Evolutionary conservation across 2,888 invertebrate species (phyloP), one percentile per base, ranked within the genome.

Genomic region (Erynnis tages): DNA sequence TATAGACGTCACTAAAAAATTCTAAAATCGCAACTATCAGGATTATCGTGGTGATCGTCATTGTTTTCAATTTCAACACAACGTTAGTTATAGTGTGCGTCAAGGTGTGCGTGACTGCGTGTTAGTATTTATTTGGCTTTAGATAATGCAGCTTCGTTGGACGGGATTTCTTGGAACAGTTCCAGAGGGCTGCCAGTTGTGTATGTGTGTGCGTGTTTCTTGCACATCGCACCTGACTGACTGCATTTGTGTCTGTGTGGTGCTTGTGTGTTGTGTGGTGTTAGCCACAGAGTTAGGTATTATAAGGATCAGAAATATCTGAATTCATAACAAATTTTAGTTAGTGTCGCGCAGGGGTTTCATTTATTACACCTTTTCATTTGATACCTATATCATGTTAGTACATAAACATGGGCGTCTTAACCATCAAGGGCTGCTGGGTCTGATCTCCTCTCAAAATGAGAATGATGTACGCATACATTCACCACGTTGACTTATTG

Each of bases 51-150:
- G 67, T 34, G 61, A 67, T 69, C 75, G 67, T 66, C 68, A 66
- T 73, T 76, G 73, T 77, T 69, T 67, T 44, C 44, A 46, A 17
- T n/a, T n/a, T n/a, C n/a, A n/a, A n/a, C n/a, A n/a, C n/a, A n/a
- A n/a, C n/a, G n/a, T n/a, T n/a, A n/a, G n/a, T n/a, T n/a, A n/a
- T n/a, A n/a, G n/a, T n/a, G n/a, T 41, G 40, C 46, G 32, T 16
- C n/a, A 29, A 30, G 29, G 14, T 40, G 32, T 6, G 44, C 70
- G 76, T 74, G 71, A 57, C 72, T 71, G 71, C 60, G 58, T 61
- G 66, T 72, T 74, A 68, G 67, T 66, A 67, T 76, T 81, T 78
- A n/a, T 78, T 80, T 49, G 32, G 73, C 60, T 62, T 59, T 52
- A 60, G 61, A 59, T 58, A 59, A 62, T 61, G 54, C 50, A 57